Conservation (phyloP, 1,140 invertebrate species). For the Condylostylus longicornis region DNA sequence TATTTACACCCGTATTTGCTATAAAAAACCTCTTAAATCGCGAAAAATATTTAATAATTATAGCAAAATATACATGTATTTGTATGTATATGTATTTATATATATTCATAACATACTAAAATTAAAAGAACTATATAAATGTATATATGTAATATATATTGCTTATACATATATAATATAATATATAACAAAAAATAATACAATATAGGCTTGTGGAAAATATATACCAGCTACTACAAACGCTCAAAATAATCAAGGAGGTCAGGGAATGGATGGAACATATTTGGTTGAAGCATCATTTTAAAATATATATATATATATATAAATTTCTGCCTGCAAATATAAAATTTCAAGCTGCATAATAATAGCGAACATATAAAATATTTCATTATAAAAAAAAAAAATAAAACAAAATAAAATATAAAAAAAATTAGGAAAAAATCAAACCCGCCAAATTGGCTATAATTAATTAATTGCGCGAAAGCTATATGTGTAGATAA, state of each 20-base stretch:
- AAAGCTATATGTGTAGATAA: too few relatives aligned
- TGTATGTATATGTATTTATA: not conserved
- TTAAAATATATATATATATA: slow-evolving; percentile 16
- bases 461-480: too few relatives aligned
- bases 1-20: too few relatives aligned
- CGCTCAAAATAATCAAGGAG: slow-evolving; percentile 58
- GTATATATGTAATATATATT: not conserved
- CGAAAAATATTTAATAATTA: not conserved
- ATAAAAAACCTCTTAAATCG: not conserved
- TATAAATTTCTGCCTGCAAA: slow-evolving; percentile 1
- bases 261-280: slow-evolving; percentile 62
- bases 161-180: not conserved
- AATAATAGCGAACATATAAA: slow-evolving; percentile 11
- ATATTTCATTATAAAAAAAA: not conserved
- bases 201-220: slow-evolving; percentile 54
- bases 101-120: not conserved
- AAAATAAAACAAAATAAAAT: not conserved
- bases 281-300: slow-evolving; percentile 71
- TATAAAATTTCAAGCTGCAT: slow-evolving; percentile 15
- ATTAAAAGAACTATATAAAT: not conserved
- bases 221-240: slow-evolving; percentile 66
- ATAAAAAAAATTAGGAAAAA: slow-evolving; percentile 2
- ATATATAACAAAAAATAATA: not conserved
- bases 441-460: too few relatives aligned
- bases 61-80: not conserved